Base-by-base conservation (phyloP, 2,113 vertebrate genomes). In the Phoxinus phoxinus region DNA sequence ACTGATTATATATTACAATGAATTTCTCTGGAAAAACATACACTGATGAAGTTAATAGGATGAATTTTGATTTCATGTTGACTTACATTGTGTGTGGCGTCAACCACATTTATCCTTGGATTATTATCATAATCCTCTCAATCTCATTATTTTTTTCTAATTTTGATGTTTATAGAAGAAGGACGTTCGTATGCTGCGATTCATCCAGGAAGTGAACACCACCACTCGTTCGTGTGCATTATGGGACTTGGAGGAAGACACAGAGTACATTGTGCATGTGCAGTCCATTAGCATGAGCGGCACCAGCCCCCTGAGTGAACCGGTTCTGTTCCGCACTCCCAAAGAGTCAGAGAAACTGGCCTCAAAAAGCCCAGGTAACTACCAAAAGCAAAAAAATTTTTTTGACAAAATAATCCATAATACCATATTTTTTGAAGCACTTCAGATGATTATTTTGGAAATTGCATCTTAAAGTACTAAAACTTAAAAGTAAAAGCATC, bases 181-280 rank as follows among this genome's bases (percentile, higher is more conserved):
- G 92, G 97, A 98, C 3, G 97, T 97, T 63, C 94, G 96, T 86
- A 99, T 97, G 97, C 93, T 98, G 91, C 95, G 97, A 85, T 97
- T 98, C 93, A 99, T 98, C 94, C 97, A 98, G 95, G 97, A 99
- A 86, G 96, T 98, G 91, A 99, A 99, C 95, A 98, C 97, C 88
- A 98, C 97, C 93, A 98, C 97, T 2, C 97, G 97, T 89, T 98
- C 97, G 3, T 99, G 97, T 74, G 96, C 96, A 65, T 92, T 99
- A 87, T 98, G 97, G 97, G 97, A 98, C 90, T 94, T 99, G 92
- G 97, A 99, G 84, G 96, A 98, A 92, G 97, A 99, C 93, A 99
- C 97, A 0, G 97, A 98, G 89, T 99, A 99, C 91, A 98, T 98
- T 0, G 96, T 99, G 81, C 97, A 99, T 0, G 97, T 98, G 71